A percentile compares a stretch with the other conserved stretches of the same genome.
Evolutionary conservation across 2,888 invertebrate genomes (phyloP).

Genomic region (Aquatica leii): DNA sequence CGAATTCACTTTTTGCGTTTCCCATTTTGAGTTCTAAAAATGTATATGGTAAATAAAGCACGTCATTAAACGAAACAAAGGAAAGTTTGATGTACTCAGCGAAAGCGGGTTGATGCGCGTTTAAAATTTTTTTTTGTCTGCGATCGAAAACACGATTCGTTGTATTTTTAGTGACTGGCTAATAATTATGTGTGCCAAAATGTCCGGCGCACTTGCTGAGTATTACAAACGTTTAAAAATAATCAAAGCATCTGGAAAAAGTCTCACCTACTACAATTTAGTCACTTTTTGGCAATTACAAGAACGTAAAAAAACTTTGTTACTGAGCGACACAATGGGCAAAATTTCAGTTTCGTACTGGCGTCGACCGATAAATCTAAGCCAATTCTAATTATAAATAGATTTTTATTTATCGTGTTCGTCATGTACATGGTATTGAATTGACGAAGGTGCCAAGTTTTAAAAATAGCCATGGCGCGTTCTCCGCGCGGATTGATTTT

Average conservation of each 20-base stretch:
- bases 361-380: constrained; percentile 16
- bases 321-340: neutral
- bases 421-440: constrained; percentile 24
- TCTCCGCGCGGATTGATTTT: too few species aligned
- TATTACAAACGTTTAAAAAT: constrained; percentile 18
- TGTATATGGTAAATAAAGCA: constrained; percentile 2
- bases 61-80: constrained; percentile 7
- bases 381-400: constrained; percentile 39
- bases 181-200: constrained; percentile 22
- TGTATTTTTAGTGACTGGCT: constrained; percentile 25
- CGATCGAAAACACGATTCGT: constrained; percentile 3
- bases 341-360: constrained; percentile 1
- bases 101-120: constrained; percentile 7
- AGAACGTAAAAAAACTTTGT: neutral
- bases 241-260: constrained; percentile 5
- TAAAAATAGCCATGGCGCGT: too few species aligned
- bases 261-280: neutral
- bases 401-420: constrained; percentile 39
- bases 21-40: constrained; percentile 29
- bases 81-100: constrained; percentile 11
- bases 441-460: too few species aligned
- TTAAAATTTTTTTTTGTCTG: constrained; percentile 14
- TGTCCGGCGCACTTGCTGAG: constrained; percentile 21
- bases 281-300: neutral
- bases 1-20: constrained; percentile 27